Percentiles rank a stretch among this genome's conserved stretches.
phyloP scores from a whole-genome alignment of 2,113 vertebrate species.

The Hydropotes inermis region DNA sequence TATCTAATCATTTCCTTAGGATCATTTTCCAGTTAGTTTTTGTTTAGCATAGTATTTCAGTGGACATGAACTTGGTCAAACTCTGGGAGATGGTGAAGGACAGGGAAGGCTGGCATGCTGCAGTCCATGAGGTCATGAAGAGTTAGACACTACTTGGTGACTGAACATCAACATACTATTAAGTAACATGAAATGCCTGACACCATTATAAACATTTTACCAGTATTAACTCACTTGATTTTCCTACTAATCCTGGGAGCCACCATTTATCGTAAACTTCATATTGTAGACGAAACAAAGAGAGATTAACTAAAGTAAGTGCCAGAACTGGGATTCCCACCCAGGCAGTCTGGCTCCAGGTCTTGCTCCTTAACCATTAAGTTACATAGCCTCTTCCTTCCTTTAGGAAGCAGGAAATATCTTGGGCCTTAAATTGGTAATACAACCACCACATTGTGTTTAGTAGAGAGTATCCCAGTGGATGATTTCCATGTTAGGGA shows the following conservation, averaged over 20 bases:
- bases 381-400: background rate
- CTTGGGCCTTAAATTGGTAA: no score
- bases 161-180: background rate
- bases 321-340: background rate
- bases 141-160: background rate
- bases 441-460: background rate
- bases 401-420: background rate
- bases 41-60: background rate
- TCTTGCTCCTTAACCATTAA: background rate
- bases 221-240: constrained; percentile 27
- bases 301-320: background rate
- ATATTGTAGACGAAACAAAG: background rate
- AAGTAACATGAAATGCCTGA: background rate
- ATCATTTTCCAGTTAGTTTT: background rate
- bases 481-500: background rate
- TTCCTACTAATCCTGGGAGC: background rate
- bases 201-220: background rate
- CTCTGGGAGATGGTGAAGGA: background rate
- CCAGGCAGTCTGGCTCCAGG: no score
- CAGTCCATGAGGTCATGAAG: background rate
- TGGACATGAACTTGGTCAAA: background rate
- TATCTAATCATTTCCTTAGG: background rate
- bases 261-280: background rate
- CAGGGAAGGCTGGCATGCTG: background rate
- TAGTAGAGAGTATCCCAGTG: background rate